Evolutionary conservation across 2,113 vertebrate genomes (phyloP).

Genomic region (Tricholaema leucomelas): DNA sequence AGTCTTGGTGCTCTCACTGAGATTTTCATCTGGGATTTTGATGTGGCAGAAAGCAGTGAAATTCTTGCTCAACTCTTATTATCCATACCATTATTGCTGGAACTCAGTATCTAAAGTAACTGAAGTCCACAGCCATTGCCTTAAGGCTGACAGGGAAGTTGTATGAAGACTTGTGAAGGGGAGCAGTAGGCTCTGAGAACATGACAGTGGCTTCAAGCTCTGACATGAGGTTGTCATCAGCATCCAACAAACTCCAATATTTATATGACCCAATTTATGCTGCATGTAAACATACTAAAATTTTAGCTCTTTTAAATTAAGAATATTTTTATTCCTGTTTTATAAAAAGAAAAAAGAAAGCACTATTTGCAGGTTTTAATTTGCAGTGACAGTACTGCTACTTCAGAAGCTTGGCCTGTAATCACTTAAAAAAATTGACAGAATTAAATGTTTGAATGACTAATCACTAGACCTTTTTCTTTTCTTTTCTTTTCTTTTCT

Average conservation of each 20-base stretch:
- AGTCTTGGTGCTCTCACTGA: fast-evolving
- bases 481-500: too few species aligned
- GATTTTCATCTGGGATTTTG: neutral
- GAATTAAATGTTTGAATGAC: neutral
- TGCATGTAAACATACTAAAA: neutral
- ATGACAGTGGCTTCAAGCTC: neutral
- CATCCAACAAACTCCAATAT: neutral
- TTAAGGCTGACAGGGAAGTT: neutral
- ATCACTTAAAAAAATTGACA: neutral
- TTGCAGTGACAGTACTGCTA: neutral
- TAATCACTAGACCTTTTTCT: neutral
- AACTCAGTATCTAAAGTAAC: neutral
- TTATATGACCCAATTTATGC: neutral
- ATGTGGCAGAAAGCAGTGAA: neutral
- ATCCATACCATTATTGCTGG: neutral
- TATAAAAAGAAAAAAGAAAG: neutral
- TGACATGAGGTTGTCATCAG: neutral
- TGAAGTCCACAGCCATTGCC: neutral
- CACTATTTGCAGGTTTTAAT: neutral
- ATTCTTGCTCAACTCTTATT: neutral
- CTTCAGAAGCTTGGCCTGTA: neutral
- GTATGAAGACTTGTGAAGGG: neutral
- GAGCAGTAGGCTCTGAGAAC: neutral
- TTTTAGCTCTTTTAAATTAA: neutral
- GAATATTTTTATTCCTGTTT: neutral